A percentile compares a stretch with the other conserved stretches of the same genome.
These are phyloP conservation scores for Chesias legatella DNA, from an alignment of 2,888 invertebrate species.

Conservation along the genomic window DNA sequence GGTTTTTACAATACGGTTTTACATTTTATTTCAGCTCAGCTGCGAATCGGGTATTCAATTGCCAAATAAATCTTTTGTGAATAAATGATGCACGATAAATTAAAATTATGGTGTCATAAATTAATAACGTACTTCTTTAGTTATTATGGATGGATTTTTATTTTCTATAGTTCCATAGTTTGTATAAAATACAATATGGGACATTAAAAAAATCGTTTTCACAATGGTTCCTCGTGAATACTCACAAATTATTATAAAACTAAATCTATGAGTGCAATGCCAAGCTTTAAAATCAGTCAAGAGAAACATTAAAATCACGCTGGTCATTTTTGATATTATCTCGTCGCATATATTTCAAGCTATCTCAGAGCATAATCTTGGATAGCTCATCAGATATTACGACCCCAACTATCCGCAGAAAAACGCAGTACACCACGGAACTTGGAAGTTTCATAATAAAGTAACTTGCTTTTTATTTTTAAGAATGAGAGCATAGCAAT, in stretches of 20 bases:
- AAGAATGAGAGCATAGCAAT: constrained; percentile 25
- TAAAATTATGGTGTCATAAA: no score
- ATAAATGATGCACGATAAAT: no score
- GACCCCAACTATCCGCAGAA: constrained; percentile 36
- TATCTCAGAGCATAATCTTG: constrained; percentile 34
- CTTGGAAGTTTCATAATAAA: constrained; percentile 24
- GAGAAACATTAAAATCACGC: constrained; percentile 8
- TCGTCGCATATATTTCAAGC: constrained; percentile 29
- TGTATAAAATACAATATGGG: no score
- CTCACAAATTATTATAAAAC: no score
- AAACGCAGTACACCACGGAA: constrained; percentile 35
- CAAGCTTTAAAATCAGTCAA: no score
- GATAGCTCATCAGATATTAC: constrained; percentile 42
- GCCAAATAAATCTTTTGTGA: constrained; percentile 14
- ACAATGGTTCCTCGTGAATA: no score
- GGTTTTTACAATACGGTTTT: background rate
- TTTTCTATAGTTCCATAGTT: no score
- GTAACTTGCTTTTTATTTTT: constrained; percentile 28
- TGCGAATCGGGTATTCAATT: background rate
- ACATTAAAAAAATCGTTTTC: no score
- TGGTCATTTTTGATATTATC: constrained; percentile 30
- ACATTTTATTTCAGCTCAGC: constrained; percentile 3
- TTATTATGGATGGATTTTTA: no score
- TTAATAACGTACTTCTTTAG: no score
- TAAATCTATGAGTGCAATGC: no score